Conservation (phyloP, 2,888 invertebrate genomes). For the Flexamia atlantica region DNA sequence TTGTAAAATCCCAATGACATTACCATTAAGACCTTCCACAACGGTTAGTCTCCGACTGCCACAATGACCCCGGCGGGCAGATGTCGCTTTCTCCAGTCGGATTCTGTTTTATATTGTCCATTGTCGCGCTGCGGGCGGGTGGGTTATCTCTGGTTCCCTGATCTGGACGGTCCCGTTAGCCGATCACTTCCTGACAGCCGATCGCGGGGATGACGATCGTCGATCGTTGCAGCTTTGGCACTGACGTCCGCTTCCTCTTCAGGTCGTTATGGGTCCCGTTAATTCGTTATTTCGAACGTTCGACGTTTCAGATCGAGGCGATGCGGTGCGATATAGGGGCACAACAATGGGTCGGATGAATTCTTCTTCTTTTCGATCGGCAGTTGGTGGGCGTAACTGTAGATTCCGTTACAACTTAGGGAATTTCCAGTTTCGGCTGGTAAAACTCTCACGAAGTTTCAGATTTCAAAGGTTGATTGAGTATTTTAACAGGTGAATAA, state of each 20-base stretch:
- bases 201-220: neutral
- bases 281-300: no score
- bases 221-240: neutral
- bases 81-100: slow-evolving; percentile 9
- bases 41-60: no score
- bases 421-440: no score
- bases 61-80: neutral
- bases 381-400: no score
- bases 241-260: slow-evolving; percentile 1
- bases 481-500: no score
- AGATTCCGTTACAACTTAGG: no score
- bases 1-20: no score
- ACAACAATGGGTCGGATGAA: no score
- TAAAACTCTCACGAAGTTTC: no score
- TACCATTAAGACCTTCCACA: no score
- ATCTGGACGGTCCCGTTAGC: neutral
- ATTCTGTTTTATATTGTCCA: slow-evolving; percentile 9
- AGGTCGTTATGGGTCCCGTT: slow-evolving; percentile 30
- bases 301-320: neutral
- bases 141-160: neutral
- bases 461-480: no score
- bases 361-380: no score
- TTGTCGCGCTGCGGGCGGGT: slow-evolving; percentile 19
- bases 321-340: neutral
- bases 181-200: neutral